Conservation (phyloP, 2,888 invertebrate species). For the Carabus problematicus region DNA sequence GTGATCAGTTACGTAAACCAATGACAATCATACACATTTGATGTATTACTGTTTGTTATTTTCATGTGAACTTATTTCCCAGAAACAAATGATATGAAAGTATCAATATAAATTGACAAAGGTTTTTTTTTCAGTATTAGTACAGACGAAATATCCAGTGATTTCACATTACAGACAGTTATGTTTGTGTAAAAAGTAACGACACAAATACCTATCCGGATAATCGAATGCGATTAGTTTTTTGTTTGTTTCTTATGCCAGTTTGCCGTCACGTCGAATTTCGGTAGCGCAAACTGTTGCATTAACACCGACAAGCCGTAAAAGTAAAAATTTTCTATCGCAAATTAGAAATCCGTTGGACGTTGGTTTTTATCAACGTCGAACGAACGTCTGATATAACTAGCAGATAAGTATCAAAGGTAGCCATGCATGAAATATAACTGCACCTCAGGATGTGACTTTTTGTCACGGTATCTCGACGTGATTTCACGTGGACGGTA, state of each 20-base stretch:
- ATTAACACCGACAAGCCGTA: conserved; percentile 1
- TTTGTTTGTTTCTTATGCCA: not conserved
- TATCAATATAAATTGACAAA: too few relatives aligned
- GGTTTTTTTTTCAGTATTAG: too few relatives aligned
- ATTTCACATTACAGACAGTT: too few relatives aligned
- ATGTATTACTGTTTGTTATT: too few relatives aligned
- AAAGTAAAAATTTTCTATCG: conserved; percentile 30
- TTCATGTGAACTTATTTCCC: too few relatives aligned
- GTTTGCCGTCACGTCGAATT: not conserved
- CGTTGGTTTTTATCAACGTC: conserved; percentile 8
- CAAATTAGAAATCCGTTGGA: conserved; percentile 38
- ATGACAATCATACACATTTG: too few relatives aligned
- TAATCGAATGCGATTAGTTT: not conserved
- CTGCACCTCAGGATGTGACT: conserved; percentile 33
- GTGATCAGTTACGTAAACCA: too few relatives aligned
- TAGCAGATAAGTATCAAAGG: conserved; percentile 27
- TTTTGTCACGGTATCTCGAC: conserved; percentile 17
- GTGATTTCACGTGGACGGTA: conserved; percentile 15
- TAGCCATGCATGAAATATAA: conserved; percentile 34
- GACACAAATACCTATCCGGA: too few relatives aligned
- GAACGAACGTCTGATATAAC: conserved; percentile 10
- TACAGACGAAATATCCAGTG: too few relatives aligned
- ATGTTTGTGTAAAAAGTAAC: too few relatives aligned
- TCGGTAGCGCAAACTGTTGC: conserved; percentile 5
- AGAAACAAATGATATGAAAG: too few relatives aligned